Conservation (phyloP, 2,113 vertebrate species). For the Aleadryas rufinucha region DNA sequence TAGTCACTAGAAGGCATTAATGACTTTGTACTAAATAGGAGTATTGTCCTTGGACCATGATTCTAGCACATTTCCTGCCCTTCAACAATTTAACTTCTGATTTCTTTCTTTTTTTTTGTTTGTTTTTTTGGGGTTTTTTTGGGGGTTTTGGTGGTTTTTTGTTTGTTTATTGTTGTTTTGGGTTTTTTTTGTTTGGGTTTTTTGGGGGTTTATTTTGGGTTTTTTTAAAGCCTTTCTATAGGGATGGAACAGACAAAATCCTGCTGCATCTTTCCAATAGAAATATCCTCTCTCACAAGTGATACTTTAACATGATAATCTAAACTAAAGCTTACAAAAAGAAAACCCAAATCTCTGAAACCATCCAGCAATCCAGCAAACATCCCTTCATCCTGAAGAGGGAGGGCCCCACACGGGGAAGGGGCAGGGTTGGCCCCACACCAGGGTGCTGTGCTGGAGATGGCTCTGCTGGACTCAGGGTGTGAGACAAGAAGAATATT, state of each 20-base stretch:
- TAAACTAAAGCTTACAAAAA: neutral
- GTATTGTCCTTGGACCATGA: neutral
- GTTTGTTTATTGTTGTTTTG: neutral
- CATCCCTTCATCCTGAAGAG: neutral
- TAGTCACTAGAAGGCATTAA: neutral
- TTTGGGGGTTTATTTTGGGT: no score
- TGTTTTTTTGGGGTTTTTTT: no score
- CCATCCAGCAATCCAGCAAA: neutral
- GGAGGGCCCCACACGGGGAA: fast-evolving
- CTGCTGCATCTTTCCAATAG: neutral
- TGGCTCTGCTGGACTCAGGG: neutral
- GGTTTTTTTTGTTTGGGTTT: neutral
- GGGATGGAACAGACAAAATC: neutral
- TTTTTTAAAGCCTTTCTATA: neutral
- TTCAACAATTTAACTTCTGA: neutral
- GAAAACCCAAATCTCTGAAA: neutral
- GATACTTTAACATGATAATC: neutral
- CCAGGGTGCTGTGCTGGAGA: neutral
- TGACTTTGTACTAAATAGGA: neutral
- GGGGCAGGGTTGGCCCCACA: neutral
- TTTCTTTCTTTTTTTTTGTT: neutral
- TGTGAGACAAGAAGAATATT: neutral
- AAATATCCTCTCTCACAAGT: neutral
- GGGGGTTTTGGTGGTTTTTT: no score
- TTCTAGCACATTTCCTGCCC: neutral